These are phyloP conservation scores for Varecia variegata DNA, from an alignment of 2,797 vertebrate genomes.

Conservation along the genomic window DNA sequence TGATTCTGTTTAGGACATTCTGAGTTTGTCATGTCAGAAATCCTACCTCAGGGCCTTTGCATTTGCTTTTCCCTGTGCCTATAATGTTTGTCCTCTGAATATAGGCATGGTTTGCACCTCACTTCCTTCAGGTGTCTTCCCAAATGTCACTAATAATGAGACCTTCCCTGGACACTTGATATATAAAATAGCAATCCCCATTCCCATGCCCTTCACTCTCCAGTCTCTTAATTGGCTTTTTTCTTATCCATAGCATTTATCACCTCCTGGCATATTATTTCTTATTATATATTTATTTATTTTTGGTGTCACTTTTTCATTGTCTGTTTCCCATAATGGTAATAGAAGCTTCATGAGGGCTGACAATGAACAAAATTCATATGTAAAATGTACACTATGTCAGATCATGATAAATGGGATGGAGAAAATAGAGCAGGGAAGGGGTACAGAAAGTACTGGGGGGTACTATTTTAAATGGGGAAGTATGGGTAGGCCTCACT, in stretches of 20 bases:
- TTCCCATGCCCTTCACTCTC: neutral
- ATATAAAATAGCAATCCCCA: conserved; percentile 2
- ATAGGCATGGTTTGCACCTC: neutral
- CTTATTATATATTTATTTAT: conserved; percentile 14
- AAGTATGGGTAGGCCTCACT: neutral
- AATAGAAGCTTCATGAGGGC: neutral
- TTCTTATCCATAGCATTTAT: neutral
- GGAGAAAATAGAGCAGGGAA: neutral
- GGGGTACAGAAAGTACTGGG: neutral
- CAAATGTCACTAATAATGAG: neutral
- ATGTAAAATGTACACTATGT: neutral
- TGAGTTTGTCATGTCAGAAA: neutral
- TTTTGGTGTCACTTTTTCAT: conserved; percentile 14
- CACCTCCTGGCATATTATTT: neutral
- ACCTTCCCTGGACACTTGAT: neutral
- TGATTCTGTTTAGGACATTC: neutral
- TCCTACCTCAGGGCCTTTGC: neutral
- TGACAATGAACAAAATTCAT: conserved; percentile 22
- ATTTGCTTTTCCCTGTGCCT: neutral
- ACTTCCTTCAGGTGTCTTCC: neutral
- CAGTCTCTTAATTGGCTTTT: neutral
- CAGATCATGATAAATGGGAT: neutral
- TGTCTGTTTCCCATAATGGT: neutral
- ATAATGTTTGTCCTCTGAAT: neutral
- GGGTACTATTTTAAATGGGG: neutral